Conservation (phyloP, 2,797 vertebrate genomes). For the Sebastolobus altivelis region DNA sequence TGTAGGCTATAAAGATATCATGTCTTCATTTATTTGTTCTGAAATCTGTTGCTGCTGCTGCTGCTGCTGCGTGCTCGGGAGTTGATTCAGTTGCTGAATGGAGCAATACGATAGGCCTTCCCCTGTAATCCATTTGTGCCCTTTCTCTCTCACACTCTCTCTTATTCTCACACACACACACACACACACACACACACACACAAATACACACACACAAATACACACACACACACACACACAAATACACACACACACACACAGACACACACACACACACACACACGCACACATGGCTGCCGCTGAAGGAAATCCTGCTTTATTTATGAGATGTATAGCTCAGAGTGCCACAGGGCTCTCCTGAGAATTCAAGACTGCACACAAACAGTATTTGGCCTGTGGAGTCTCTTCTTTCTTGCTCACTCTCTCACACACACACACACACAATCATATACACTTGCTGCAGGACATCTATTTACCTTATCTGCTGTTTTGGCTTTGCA, state of each 20-base stretch:
- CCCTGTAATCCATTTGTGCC: constrained; percentile 63
- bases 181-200: constrained; percentile 3
- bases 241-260: constrained; percentile 10
- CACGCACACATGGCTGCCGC: constrained; percentile 38
- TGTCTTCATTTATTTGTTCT: constrained; percentile 23
- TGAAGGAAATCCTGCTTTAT: constrained; percentile 77
- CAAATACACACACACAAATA: constrained; percentile 20
- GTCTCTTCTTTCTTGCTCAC: constrained; percentile 23
- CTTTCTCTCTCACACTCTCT: constrained; percentile 9
- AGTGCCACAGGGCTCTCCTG: constrained; percentile 68
- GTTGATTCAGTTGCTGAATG: constrained; percentile 60
- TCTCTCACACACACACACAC: not conserved
- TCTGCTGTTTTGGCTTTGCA: constrained; percentile 54
- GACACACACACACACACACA: constrained; percentile 7
- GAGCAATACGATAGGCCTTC: constrained; percentile 61
- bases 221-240: constrained; percentile 19
- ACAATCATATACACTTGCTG: constrained; percentile 35
- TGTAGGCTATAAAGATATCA: not conserved
- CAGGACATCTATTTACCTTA: constrained; percentile 60
- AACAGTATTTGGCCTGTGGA: constrained; percentile 63
- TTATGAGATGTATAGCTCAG: constrained; percentile 74
- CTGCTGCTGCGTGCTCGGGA: constrained; percentile 28
- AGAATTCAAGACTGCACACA: constrained; percentile 62
- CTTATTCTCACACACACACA: not conserved
- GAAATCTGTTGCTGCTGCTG: constrained; percentile 14